phyloP scores from a whole-genome alignment of 2,113 vertebrate genomes.

The Cercocebus atys region DNA sequence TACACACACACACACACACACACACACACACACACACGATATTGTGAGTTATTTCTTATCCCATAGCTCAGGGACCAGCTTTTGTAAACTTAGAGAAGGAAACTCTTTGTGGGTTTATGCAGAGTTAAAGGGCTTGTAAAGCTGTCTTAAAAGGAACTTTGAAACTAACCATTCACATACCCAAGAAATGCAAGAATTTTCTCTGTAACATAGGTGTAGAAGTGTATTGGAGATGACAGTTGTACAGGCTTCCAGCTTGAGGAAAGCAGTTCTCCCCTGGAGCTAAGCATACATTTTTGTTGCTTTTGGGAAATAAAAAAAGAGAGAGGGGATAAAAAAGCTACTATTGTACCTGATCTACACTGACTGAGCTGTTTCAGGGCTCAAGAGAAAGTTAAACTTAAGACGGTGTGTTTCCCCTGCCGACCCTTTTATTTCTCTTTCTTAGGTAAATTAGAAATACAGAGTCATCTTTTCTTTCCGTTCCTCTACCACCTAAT shows the following conservation, averaged over 20 bases:
- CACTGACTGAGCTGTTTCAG: neutral
- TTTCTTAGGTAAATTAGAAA: neutral
- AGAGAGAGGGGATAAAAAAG: neutral
- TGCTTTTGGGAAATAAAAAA: neutral
- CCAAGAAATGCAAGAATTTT: neutral
- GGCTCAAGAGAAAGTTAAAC: neutral
- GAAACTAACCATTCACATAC: neutral
- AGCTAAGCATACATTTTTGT: neutral
- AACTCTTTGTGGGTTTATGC: neutral
- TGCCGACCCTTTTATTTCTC: neutral
- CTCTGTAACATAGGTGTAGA: neutral
- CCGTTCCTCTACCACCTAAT: neutral
- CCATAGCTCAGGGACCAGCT: neutral
- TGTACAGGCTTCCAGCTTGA: neutral
- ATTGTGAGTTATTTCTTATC: neutral
- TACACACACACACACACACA: too few relatives aligned
- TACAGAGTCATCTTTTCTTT: neutral
- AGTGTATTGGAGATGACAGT: neutral
- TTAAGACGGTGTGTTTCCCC: neutral
- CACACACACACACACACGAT: too few relatives aligned
- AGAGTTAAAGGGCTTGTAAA: slow-evolving; percentile 4
- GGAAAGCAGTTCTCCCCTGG: neutral
- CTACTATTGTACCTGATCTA: neutral
- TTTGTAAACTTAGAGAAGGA: neutral
- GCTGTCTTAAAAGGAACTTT: neutral